Evolutionary conservation across 2,888 invertebrate species (phyloP).

Genomic region (Cacoxenus indagator): DNA sequence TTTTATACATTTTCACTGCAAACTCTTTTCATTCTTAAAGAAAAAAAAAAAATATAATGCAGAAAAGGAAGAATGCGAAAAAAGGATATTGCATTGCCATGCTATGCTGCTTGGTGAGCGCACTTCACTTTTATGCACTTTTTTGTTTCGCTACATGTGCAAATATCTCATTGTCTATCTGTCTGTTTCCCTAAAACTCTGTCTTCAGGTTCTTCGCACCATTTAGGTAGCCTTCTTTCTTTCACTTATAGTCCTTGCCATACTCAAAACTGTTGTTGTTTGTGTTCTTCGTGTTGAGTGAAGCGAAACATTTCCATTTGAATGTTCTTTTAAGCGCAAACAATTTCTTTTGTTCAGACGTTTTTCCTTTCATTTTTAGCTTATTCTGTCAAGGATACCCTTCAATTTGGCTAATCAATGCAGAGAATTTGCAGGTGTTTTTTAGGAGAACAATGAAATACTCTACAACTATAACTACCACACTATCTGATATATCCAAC

Average conservation of each 20-base stretch:
- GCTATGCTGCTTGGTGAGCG: conserved; percentile 28
- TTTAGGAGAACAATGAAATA: too few relatives aligned
- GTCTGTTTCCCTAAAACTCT: conserved; percentile 33
- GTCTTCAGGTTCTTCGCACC: too few relatives aligned
- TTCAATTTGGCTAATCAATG: neutral
- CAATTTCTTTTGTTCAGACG: conserved; percentile 61
- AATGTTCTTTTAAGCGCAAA: conserved; percentile 65
- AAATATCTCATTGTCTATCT: conserved; percentile 43
- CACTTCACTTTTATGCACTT: conserved; percentile 62
- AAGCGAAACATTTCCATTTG: conserved; percentile 64
- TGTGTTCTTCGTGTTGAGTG: conserved; percentile 60
- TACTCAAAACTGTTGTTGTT: too few relatives aligned
- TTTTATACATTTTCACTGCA: conserved; percentile 29
- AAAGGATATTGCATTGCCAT: conserved; percentile 17
- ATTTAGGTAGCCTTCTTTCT: too few relatives aligned
- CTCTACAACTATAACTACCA: too few relatives aligned
- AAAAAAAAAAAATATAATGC: conserved; percentile 18
- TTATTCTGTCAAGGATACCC: neutral
- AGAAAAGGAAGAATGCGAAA: neutral
- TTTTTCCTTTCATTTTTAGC: neutral
- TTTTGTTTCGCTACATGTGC: neutral
- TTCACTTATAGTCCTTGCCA: too few relatives aligned
- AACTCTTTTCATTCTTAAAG: conserved; percentile 36
- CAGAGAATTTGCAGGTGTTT: neutral
- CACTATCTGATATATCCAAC: too few relatives aligned